A percentile compares a stretch with the other conserved stretches of the same genome.
phyloP scores from a whole-genome alignment of 2,113 vertebrate genomes.

The Eublepharis macularius region DNA sequence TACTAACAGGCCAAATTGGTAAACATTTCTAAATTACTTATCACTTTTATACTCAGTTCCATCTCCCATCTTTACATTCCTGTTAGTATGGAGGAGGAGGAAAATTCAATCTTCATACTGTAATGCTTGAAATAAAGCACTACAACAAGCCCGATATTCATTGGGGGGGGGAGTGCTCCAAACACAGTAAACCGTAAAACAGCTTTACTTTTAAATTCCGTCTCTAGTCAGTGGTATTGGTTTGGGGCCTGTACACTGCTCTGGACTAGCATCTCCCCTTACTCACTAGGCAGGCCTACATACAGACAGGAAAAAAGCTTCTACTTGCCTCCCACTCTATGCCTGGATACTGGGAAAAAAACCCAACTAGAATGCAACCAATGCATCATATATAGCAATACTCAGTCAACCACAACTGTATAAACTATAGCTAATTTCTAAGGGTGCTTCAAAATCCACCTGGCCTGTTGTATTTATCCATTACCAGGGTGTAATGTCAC shows the following conservation, averaged over 20 bases:
- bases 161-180: background rate
- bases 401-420: too few relatives aligned
- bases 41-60: background rate
- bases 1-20: background rate
- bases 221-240: background rate
- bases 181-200: background rate
- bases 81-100: conserved; percentile 20
- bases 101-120: conserved; percentile 25
- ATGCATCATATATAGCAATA: too few relatives aligned
- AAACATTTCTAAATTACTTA: conserved; percentile 10
- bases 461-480: too few relatives aligned
- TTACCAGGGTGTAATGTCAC: too few relatives aligned
- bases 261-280: background rate
- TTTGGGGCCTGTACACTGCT: background rate
- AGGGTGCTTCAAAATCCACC: too few relatives aligned
- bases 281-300: background rate
- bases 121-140: conserved; percentile 34
- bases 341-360: background rate
- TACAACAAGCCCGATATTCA: background rate
- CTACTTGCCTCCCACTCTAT: background rate
- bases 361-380: too few relatives aligned
- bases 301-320: background rate
- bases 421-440: too few relatives aligned
- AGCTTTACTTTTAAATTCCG: background rate
- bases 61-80: background rate